Conservation (phyloP, 2,113 vertebrate species). For the Sorex araneus region DNA sequence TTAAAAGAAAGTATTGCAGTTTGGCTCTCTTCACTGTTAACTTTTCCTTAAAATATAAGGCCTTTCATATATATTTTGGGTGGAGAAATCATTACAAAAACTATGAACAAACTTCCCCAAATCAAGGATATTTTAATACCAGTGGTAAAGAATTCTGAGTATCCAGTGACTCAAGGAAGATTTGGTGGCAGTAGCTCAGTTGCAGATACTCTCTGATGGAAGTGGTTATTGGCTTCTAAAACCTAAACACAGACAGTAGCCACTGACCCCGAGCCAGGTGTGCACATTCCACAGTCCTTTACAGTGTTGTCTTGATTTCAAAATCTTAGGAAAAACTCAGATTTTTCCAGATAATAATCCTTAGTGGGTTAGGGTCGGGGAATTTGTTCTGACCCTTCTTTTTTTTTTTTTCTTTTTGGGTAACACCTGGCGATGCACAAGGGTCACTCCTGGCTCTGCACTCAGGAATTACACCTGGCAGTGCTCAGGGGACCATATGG, state of each 20-base stretch:
- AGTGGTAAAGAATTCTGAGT: background rate
- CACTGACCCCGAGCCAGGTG: background rate
- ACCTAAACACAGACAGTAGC: background rate
- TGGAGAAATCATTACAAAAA: constrained; percentile 37
- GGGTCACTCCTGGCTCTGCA: too few relatives aligned
- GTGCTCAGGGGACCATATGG: too few relatives aligned
- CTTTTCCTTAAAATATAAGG: constrained; percentile 27
- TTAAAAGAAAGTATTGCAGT: constrained; percentile 57
- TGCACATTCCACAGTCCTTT: constrained; percentile 14
- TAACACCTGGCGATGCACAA: too few relatives aligned
- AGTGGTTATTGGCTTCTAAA: background rate
- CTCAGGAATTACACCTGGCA: too few relatives aligned
- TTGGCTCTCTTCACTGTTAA: background rate
- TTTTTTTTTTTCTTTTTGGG: too few relatives aligned
- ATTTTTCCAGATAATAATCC: background rate
- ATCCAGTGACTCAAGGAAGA: constrained; percentile 31
- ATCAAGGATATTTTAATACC: constrained; percentile 3
- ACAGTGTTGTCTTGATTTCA: background rate
- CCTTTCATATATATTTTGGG: background rate
- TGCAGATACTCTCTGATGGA: background rate
- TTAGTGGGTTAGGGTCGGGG: background rate
- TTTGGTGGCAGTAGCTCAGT: background rate
- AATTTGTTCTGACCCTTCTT: background rate
- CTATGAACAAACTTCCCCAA: constrained; percentile 34
- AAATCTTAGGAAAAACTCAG: background rate